Evolutionary conservation across 2,888 invertebrate genomes (phyloP), one percentile per base, ranked within the genome.

Genomic region (Teleiodes luculella): DNA sequence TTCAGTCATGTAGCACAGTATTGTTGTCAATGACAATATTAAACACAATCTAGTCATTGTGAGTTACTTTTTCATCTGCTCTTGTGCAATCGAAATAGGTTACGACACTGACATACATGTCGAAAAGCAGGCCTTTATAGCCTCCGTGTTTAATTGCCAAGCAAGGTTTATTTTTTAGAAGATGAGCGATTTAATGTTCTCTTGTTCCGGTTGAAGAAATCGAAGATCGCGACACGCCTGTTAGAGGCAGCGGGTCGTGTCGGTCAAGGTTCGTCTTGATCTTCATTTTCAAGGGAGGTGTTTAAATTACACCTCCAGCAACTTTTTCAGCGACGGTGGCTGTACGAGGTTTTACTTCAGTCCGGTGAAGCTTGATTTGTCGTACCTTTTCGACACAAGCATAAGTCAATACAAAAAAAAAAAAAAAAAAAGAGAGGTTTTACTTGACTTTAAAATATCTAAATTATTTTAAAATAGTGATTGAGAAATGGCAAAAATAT

Each of bases 61-160:
- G 67, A 61, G 64, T 65, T 54, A 61, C 64, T 67, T 78, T 57
- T 83, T 79, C 80, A 58, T 57, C 14, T 54, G 62, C 62, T 80
- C 76, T 83, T 83, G 75, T 68, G 72, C 80, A 85, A 84, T 77
- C 61, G 77, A 82, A 83, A 72, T 83, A 76, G 86, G 83, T 87
- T 86, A 73, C 83, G 89, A 85, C 89, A 89, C 86, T 89, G 89
- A 89, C 89, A 88, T 81, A 87, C 86, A 88, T 89, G 83, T 59
- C 62, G 60, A 63, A 54, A 51, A 69, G 64, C 69, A 68, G 64
- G 72, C 76, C 84, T 84, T 80, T 86, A 88, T 85, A 88, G 83
- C 76, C 74, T 80, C 74, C 79, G 65, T 70, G 13, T 18, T 41
- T n/a, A 74, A 70, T 76, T 63, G 63, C 63, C 69, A 74, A 67